phyloP scores from a whole-genome alignment of 2,113 vertebrate species.

The Sphyrna mokarran region DNA sequence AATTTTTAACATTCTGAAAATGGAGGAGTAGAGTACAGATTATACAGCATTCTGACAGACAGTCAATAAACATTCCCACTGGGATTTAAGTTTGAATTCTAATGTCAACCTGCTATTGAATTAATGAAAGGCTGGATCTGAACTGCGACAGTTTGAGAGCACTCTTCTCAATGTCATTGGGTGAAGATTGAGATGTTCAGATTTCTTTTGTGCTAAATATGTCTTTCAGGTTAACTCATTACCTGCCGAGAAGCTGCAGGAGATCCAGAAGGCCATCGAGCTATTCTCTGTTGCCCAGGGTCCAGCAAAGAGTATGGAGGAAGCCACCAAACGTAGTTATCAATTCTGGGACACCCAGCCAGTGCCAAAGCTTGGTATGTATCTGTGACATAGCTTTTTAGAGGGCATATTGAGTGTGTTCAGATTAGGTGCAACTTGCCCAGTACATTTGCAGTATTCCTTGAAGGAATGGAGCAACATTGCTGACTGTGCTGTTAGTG shows the following conservation, averaged over 20 bases:
- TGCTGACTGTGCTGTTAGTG: neutral
- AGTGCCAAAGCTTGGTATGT: constrained; percentile 86
- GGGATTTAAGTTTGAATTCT: neutral
- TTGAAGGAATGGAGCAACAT: neutral
- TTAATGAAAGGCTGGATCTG: neutral
- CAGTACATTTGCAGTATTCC: neutral
- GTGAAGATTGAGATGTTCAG: neutral
- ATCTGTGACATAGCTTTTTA: neutral
- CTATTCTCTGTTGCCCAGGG: constrained; percentile 92
- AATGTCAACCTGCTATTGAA: neutral
- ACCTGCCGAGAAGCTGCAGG: constrained; percentile 92
- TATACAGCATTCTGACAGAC: neutral
- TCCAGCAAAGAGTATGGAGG: constrained; percentile 97
- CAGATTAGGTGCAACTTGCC: neutral
- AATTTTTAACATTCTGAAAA: neutral
- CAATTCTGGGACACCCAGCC: constrained; percentile 99
- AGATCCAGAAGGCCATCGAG: constrained; percentile 98
- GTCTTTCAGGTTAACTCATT: constrained; percentile 79
- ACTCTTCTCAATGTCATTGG: neutral
- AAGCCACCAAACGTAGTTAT: constrained; percentile 92
- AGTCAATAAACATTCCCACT: neutral
- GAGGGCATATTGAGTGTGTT: neutral
- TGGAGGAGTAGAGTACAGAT: neutral
- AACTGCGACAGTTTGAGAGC: neutral
- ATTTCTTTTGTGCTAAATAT: constrained; percentile 40